Evolutionary conservation across 2,888 invertebrate genomes (phyloP).

Genomic region (Dynastes hyllus): DNA sequence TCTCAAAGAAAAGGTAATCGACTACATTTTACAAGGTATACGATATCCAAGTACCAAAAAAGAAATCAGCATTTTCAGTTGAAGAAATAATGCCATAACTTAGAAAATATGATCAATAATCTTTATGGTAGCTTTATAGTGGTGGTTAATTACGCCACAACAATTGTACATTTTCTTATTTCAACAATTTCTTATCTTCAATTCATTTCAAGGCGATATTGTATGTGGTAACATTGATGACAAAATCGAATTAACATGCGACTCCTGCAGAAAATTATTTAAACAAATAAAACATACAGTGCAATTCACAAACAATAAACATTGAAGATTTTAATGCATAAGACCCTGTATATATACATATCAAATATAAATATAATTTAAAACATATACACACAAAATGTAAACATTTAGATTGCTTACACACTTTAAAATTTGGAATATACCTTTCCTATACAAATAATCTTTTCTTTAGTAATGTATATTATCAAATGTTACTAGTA

Average conservation of each 20-base stretch:
- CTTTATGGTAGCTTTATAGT: too few species aligned
- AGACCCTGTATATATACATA: constrained; percentile 43
- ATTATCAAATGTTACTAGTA: constrained; percentile 10
- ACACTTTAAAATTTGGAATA: constrained; percentile 40
- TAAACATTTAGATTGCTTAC: constrained; percentile 36
- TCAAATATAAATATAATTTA: constrained; percentile 34
- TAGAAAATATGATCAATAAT: too few species aligned
- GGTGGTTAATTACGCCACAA: too few species aligned
- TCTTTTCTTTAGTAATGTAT: constrained; percentile 10
- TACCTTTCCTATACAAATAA: constrained; percentile 32
- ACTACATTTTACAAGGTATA: too few species aligned
- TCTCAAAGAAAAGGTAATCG: too few species aligned
- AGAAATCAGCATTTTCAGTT: too few species aligned
- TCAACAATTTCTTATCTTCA: too few species aligned
- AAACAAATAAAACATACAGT: not conserved
- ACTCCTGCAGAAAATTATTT: not conserved
- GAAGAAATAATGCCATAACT: too few species aligned
- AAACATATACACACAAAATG: constrained; percentile 42
- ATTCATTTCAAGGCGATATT: too few species aligned
- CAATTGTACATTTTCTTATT: too few species aligned
- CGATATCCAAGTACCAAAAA: too few species aligned
- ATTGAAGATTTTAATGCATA: not conserved
- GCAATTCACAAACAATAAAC: constrained; percentile 4
- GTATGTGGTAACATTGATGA: not conserved
- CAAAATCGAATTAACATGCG: not conserved